Evolutionary conservation across 2,113 vertebrate genomes (phyloP), one percentile per base, ranked within the genome.

Genomic region (Gambusia holbrooki): DNA sequence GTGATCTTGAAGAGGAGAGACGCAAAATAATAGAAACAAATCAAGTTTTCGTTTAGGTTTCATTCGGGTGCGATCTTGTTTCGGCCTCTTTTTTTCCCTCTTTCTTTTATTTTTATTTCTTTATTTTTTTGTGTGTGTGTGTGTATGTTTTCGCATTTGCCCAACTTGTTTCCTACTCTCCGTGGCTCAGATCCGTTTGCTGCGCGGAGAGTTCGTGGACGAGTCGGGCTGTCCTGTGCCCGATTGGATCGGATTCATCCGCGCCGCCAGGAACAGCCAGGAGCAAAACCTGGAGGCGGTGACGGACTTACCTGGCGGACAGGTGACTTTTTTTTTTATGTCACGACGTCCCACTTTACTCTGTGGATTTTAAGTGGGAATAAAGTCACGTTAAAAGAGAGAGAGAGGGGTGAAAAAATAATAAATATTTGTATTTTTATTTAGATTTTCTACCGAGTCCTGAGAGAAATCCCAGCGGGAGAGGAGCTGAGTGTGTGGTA

Each of bases 401-500:
- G 2, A 12, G 10, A 37, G 35, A 37, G 35, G 33, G 7, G 33
- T 2, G 27, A 1, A 33, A 33, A 10, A 35, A 10, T 35, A 35
- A 2, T 10, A 1, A 9, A 33, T 33, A 37, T 37, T 37, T 33
- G 6, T 33, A 11, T 37, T 37, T 11, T 37, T 32, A 61, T 66
- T 0, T 7, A 99, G 98, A 97, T 99, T 77, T 99, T 97, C 92
- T 99, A 99, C 86, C 93, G 96, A 45, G 96, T 96, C 0, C 82
- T 98, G 66, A 92, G 96, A 90, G 97, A 99, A 54, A 95, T 99
- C 79, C 96, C 97, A 54, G 94, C 95, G 1, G 98, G 97, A 88
- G 98, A 99, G 83, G 98, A 99, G 86, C 93, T 99, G 82, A 96
- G 95, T 3, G 97, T 97, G 37, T 99, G 98, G 98, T 99, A 99